phyloP scores from a whole-genome alignment of 2,888 invertebrate genomes.

The Macaria liturata region DNA sequence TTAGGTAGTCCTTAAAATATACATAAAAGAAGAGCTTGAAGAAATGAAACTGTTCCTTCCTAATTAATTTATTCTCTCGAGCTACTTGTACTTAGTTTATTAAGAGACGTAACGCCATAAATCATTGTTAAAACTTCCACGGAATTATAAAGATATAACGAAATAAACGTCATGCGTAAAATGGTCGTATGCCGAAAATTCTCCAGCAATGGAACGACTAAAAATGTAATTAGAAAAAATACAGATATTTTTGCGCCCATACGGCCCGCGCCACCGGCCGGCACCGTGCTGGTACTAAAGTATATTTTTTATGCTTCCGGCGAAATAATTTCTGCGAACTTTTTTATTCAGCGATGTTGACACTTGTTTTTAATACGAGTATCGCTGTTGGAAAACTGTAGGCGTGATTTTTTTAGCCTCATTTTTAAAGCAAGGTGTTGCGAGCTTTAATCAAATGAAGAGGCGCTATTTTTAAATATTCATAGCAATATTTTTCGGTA shows the following conservation, averaged over 20 bases:
- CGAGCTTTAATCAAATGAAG: neutral
- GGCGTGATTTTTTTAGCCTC: slow-evolving; percentile 7
- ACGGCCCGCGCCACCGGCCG: slow-evolving; percentile 1
- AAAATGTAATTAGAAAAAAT: slow-evolving; percentile 19
- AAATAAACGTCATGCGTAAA: neutral
- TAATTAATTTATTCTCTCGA: too few species aligned
- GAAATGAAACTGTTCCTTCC: too few species aligned
- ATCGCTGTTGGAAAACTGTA: slow-evolving; percentile 7
- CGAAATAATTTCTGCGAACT: slow-evolving; percentile 12
- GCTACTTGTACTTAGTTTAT: too few species aligned
- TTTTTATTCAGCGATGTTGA: slow-evolving; percentile 22
- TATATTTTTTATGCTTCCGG: slow-evolving; percentile 14
- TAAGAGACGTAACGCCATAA: too few species aligned
- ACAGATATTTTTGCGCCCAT: slow-evolving; percentile 2
- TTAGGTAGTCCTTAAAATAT: too few species aligned
- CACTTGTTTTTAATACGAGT: slow-evolving; percentile 18
- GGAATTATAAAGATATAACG: neutral
- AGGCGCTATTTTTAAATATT: too few species aligned
- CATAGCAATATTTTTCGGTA: too few species aligned
- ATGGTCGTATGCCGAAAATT: neutral
- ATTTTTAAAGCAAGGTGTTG: neutral
- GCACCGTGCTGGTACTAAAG: slow-evolving; percentile 14
- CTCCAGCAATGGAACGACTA: neutral
- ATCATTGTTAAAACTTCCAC: too few species aligned
- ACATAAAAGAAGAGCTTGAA: too few species aligned